Conservation (phyloP, 2,113 vertebrate genomes). For the Ovibos moschatus region DNA sequence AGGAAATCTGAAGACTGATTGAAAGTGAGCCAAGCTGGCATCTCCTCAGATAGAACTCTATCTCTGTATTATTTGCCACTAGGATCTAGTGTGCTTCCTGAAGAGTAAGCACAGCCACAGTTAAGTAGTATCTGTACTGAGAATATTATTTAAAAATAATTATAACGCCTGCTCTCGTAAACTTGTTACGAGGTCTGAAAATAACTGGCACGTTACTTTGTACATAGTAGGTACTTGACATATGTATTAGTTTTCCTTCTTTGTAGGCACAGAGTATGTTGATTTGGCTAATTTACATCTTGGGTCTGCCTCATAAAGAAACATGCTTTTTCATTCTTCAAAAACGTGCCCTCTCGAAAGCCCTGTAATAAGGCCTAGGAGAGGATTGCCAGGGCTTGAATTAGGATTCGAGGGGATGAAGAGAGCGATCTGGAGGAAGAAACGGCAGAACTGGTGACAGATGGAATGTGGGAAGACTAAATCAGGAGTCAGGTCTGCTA, state of each 20-base stretch:
- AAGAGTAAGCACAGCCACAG: background rate
- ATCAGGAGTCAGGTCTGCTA: conserved; percentile 25
- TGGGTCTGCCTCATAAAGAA: background rate
- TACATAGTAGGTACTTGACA: background rate
- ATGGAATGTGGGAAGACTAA: conserved; percentile 21
- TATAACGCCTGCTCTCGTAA: background rate
- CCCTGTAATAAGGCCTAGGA: background rate
- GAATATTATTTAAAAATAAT: background rate
- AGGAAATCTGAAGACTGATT: background rate
- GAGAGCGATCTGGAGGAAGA: conserved; percentile 25
- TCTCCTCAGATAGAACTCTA: background rate
- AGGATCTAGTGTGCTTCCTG: background rate
- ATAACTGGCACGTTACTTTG: background rate
- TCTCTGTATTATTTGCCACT: background rate
- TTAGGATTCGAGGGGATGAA: background rate
- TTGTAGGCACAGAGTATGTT: background rate
- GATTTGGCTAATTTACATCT: background rate
- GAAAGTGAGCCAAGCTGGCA: background rate
- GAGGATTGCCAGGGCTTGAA: background rate
- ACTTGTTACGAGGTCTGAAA: background rate
- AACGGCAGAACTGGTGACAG: background rate
- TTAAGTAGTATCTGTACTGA: background rate
- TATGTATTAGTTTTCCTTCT: background rate
- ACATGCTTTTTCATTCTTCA: background rate
- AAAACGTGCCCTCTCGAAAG: background rate